phyloP scores from a whole-genome alignment of 2,113 vertebrate species.

The Oenanthe melanoleuca region DNA sequence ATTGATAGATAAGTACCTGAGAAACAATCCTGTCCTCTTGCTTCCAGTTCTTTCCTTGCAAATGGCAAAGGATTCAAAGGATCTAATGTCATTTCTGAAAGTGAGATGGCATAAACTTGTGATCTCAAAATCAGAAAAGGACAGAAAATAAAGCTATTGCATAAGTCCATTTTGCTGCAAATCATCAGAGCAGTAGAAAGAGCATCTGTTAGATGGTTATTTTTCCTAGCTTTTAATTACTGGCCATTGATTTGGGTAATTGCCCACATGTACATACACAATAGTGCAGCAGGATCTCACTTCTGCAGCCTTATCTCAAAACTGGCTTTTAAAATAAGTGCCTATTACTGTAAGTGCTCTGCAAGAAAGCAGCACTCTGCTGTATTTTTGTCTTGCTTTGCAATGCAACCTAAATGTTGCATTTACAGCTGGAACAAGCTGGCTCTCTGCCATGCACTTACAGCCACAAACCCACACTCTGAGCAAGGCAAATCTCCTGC shows the following conservation, averaged over 20 bases:
- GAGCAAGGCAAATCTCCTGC: conserved; percentile 9
- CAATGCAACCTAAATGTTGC: background rate
- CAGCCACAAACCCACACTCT: background rate
- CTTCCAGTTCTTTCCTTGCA: background rate
- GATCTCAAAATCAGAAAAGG: background rate
- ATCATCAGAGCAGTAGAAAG: background rate
- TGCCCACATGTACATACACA: background rate
- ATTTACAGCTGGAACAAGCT: background rate
- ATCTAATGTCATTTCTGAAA: background rate
- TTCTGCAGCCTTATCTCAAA: background rate
- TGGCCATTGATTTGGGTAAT: background rate
- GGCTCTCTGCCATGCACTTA: background rate
- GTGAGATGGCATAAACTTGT: background rate
- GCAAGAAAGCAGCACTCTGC: background rate
- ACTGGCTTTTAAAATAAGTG: conserved; percentile 1
- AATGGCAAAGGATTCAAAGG: background rate
- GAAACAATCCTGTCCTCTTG: background rate
- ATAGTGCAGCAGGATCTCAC: background rate
- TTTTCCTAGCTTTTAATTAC: conserved; percentile 41
- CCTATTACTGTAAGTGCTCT: background rate
- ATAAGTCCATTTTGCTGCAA: background rate
- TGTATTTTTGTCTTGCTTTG: background rate
- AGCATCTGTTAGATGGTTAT: background rate
- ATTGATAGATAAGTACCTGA: background rate
- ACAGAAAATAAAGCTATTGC: background rate